Evolutionary conservation across 2,113 vertebrate species (phyloP).

Genomic region (Rhinopithecus roxellana): DNA sequence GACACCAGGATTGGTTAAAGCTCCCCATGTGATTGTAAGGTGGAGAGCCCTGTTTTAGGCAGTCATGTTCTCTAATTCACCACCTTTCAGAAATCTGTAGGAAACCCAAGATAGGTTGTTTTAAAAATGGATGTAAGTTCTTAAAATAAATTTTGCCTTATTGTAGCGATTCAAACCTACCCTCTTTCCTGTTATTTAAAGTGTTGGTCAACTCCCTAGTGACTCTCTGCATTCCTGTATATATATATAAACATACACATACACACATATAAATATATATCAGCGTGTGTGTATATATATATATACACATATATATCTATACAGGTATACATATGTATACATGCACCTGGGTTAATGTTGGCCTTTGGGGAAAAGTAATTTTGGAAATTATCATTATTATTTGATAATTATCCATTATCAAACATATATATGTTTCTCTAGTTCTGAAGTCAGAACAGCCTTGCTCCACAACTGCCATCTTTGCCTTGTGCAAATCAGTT

Average conservation of each 20-base stretch:
- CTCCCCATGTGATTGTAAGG: neutral
- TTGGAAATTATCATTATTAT: too few relatives aligned
- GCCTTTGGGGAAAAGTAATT: too few relatives aligned
- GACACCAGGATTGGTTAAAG: neutral
- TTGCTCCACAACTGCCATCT: neutral
- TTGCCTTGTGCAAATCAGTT: neutral
- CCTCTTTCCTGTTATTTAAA: neutral
- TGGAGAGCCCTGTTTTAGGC: neutral
- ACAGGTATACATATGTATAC: too few relatives aligned
- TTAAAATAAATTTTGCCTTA: neutral
- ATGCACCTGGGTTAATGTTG: too few relatives aligned
- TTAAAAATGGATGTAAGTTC: neutral
- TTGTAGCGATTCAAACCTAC: neutral
- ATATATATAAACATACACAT: too few relatives aligned
- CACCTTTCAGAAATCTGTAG: neutral
- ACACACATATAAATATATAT: too few relatives aligned
- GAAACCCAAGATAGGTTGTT: neutral
- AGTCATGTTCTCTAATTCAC: neutral
- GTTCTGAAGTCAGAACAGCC: neutral
- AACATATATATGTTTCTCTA: neutral
- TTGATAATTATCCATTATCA: too few relatives aligned
- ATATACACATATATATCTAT: too few relatives aligned
- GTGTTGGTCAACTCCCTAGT: neutral
- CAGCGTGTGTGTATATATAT: too few relatives aligned
- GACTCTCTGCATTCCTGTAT: too few relatives aligned